These are phyloP conservation scores for Drosophila nr. perissopoda DNA, from an alignment of 2,888 invertebrate species.

Conservation along the genomic window DNA sequence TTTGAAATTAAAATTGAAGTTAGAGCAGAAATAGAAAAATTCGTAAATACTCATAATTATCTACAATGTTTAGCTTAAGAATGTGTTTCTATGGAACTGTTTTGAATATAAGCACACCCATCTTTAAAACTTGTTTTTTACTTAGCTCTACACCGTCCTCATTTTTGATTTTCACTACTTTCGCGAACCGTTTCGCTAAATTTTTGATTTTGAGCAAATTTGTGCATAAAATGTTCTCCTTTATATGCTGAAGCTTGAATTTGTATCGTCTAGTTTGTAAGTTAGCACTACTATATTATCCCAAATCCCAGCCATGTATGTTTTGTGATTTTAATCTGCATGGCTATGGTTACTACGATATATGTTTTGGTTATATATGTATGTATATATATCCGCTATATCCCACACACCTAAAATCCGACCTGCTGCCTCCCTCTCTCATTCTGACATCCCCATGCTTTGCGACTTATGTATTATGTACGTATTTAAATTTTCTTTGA, in stretches of 20 bases:
- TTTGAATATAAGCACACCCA: constrained; percentile 18
- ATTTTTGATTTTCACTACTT: constrained; percentile 41
- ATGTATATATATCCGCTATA: constrained; percentile 44
- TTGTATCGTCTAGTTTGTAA: constrained; percentile 38
- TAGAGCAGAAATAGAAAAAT: constrained; percentile 39
- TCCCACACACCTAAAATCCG: constrained; percentile 12
- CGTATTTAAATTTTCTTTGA: constrained; percentile 70
- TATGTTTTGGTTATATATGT: constrained; percentile 52
- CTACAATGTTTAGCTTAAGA: constrained; percentile 34
- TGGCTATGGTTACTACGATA: constrained; percentile 64
- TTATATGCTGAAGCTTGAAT: constrained; percentile 57
- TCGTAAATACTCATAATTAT: constrained; percentile 25
- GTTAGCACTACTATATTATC: constrained; percentile 50
- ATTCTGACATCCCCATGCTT: constrained; percentile 11
- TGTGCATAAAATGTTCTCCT: constrained; percentile 63
- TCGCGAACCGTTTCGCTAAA: constrained; percentile 36
- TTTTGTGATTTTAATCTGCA: constrained; percentile 40
- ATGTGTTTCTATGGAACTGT: constrained; percentile 35
- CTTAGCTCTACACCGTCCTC: constrained; percentile 31
- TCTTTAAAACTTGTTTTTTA: constrained; percentile 1
- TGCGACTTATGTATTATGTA: constrained; percentile 77
- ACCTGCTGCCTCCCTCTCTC: constrained; percentile 1
- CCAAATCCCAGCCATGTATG: constrained; percentile 53
- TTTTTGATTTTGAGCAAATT: constrained; percentile 70
- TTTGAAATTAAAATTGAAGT: constrained; percentile 14